phyloP scores from a whole-genome alignment of 1,140 invertebrate species.

The Trichoplusia ni region DNA sequence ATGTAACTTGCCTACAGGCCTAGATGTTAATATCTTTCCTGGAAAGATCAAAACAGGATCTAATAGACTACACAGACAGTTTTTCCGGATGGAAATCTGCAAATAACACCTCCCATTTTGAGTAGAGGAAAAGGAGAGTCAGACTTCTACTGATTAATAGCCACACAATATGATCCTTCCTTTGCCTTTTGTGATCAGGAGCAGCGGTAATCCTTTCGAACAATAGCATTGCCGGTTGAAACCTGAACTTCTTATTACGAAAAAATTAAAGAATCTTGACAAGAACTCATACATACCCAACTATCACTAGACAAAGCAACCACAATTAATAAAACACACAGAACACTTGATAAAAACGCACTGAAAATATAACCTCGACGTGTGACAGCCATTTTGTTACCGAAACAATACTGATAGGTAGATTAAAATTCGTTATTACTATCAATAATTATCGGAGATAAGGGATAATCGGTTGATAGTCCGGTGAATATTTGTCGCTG shows the following conservation, averaged over 20 bases:
- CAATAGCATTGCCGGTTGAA: too few relatives aligned
- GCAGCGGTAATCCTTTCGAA: too few relatives aligned
- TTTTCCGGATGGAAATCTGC: too few relatives aligned
- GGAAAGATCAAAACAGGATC: too few relatives aligned
- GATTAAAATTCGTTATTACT: not conserved
- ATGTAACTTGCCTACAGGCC: too few relatives aligned
- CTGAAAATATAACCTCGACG: constrained; percentile 68
- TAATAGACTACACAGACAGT: too few relatives aligned
- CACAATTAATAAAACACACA: constrained; percentile 57
- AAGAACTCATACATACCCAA: constrained; percentile 63
- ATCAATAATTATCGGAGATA: constrained; percentile 37
- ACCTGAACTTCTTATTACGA: not conserved
- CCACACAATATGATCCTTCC: too few relatives aligned
- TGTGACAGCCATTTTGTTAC: constrained; percentile 68
- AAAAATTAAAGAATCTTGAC: not conserved
- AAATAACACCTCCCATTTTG: too few relatives aligned
- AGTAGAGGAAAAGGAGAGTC: too few relatives aligned
- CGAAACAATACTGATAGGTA: constrained; percentile 41
- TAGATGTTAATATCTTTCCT: too few relatives aligned
- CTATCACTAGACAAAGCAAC: constrained; percentile 63
- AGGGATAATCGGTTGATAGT: constrained; percentile 29
- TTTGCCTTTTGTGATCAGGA: too few relatives aligned
- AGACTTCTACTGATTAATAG: too few relatives aligned
- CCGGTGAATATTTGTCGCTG: constrained; percentile 3
- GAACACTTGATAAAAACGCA: constrained; percentile 61